phyloP scores from a whole-genome alignment of 2,113 vertebrate species.

The Patagioenas fasciata region DNA sequence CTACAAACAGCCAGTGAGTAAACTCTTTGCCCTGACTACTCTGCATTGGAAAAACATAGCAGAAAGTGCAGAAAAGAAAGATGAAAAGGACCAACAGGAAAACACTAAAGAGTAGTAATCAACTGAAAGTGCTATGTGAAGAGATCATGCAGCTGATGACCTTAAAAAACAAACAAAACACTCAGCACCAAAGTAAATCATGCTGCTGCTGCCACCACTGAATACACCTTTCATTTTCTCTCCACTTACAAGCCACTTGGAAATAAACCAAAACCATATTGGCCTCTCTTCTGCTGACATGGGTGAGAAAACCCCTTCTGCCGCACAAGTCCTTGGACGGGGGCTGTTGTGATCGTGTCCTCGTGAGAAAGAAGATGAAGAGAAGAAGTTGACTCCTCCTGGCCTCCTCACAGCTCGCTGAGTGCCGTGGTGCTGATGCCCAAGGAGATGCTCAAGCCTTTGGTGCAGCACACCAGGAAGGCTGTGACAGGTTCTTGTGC shows the following conservation, averaged over 20 bases:
- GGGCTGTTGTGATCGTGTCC: background rate
- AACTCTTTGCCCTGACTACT: conserved; percentile 31
- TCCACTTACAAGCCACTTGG: background rate
- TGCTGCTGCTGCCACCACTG: background rate
- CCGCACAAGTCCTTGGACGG: background rate
- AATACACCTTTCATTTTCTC: conserved; percentile 24
- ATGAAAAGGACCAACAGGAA: conserved; percentile 33
- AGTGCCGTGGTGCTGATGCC: conserved; percentile 18
- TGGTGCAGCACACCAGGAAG: background rate
- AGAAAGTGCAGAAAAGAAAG: background rate
- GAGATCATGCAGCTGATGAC: conserved; percentile 30
- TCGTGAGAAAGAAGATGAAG: conserved; percentile 33
- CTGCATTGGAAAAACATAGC: conserved; percentile 1
- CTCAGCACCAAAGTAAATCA: background rate
- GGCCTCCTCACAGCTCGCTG: conserved; percentile 3
- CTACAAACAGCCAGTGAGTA: background rate
- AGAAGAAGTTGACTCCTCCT: conserved; percentile 13
- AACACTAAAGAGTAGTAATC: conserved; percentile 10
- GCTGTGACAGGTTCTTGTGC: background rate
- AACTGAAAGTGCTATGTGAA: background rate
- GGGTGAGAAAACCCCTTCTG: background rate
- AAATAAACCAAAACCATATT: background rate
- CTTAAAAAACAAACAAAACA: background rate
- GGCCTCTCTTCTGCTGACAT: background rate
- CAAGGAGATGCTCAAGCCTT: conserved; percentile 10